These are phyloP conservation scores for Mythimna albipuncta DNA, from an alignment of 2,888 invertebrate species.

Conservation along the genomic window DNA sequence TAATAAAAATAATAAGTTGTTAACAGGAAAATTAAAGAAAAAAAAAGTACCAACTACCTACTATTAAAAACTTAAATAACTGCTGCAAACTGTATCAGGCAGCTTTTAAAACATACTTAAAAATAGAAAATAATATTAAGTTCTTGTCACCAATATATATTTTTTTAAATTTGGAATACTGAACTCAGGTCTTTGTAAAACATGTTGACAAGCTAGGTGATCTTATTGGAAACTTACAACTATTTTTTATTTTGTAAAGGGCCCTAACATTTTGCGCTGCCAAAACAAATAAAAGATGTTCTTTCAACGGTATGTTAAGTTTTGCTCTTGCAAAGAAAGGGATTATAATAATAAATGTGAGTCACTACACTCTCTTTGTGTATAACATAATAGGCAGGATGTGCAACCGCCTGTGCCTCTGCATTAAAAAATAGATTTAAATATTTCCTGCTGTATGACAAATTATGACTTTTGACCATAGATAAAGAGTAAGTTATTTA, in stretches of 20 bases:
- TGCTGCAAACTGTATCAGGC: not conserved
- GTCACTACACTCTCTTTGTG: slow-evolving; percentile 52
- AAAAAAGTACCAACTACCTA: no score
- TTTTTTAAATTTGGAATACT: no score
- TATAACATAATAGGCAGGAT: slow-evolving; percentile 60
- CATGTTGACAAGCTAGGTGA: no score
- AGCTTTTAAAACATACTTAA: not conserved
- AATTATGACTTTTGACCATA: slow-evolving; percentile 3
- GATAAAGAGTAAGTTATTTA: not conserved
- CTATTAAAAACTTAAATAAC: not conserved
- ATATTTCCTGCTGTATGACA: slow-evolving; percentile 25
- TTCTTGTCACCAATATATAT: no score
- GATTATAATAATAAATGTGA: slow-evolving; percentile 52
- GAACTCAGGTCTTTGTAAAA: no score
- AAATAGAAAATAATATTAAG: no score
- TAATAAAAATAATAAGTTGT: not conserved
- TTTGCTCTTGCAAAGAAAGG: slow-evolving; percentile 50
- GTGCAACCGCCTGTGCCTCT: slow-evolving; percentile 31
- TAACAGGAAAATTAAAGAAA: not conserved
- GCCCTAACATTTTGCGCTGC: slow-evolving; percentile 4
- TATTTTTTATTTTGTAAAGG: not conserved
- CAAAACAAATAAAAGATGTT: slow-evolving; percentile 16
- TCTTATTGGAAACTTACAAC: not conserved
- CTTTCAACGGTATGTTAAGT: slow-evolving; percentile 18
- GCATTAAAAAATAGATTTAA: slow-evolving; percentile 48